phyloP scores from a whole-genome alignment of 2,113 vertebrate genomes.

The Semicossyphus pulcher region DNA sequence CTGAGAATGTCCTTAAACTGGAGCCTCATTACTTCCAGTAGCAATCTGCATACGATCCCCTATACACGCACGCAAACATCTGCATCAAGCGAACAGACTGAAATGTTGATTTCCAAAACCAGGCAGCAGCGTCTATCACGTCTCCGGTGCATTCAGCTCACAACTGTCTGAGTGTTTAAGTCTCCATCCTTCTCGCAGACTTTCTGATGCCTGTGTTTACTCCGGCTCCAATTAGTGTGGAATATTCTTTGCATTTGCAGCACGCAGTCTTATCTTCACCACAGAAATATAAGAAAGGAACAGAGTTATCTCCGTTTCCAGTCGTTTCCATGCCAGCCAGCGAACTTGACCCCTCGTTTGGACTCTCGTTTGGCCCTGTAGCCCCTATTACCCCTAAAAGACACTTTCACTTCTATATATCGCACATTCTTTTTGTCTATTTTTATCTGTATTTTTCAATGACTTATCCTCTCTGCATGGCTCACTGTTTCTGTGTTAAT shows the following conservation, averaged over 20 bases:
- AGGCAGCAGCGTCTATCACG: neutral
- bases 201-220: slow-evolving; percentile 40
- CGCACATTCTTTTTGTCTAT: slow-evolving; percentile 11
- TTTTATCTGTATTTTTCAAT: neutral
- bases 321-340: slow-evolving; percentile 48
- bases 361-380: slow-evolving; percentile 20
- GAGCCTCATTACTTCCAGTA: neutral
- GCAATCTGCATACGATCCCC: neutral
- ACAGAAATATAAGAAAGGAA: slow-evolving; percentile 30
- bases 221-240: slow-evolving; percentile 53
- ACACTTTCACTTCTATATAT: slow-evolving; percentile 8
- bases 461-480: slow-evolving; percentile 20
- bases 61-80: neutral
- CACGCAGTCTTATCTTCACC: slow-evolving; percentile 28
- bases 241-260: slow-evolving; percentile 39
- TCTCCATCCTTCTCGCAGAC: slow-evolving; percentile 13
- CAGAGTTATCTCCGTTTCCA: slow-evolving; percentile 32
- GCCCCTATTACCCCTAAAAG: slow-evolving; percentile 59
- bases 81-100: neutral
- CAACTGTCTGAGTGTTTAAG: neutral
- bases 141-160: neutral
- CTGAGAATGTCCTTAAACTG: neutral
- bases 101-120: slow-evolving; percentile 10
- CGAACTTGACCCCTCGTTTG: slow-evolving; percentile 54
- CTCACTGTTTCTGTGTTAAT: slow-evolving; percentile 22